Evolutionary conservation across 2,113 vertebrate species (phyloP).

Genomic region (Chaenogobius annularis): DNA sequence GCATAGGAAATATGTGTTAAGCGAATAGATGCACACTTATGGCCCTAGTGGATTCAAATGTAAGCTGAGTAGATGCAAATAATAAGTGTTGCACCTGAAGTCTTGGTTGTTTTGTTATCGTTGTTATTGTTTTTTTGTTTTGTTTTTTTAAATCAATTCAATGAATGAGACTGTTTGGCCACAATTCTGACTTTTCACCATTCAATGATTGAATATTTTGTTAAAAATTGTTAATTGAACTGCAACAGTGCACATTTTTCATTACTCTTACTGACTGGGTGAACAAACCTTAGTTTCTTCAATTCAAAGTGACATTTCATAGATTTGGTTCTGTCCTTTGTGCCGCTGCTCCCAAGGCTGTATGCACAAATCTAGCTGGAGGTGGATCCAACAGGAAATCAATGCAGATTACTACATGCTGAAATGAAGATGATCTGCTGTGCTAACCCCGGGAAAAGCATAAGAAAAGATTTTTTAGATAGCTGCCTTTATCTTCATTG

Average conservation of each 20-base stretch:
- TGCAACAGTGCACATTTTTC: neutral
- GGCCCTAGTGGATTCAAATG: neutral
- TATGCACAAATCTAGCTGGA: neutral
- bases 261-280: no score
- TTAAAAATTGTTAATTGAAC: neutral
- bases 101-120: no score
- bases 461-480: no score
- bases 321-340: neutral
- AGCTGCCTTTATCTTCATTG: neutral
- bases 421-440: no score
- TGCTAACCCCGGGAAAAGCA: no score
- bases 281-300: neutral
- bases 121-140: no score
- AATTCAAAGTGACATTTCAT: neutral
- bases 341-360: neutral
- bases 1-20: neutral
- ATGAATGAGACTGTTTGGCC: no score
- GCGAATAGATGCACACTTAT: conserved; percentile 9
- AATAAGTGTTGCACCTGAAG: neutral
- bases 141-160: no score
- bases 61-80: conserved; percentile 7
- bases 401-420: neutral
- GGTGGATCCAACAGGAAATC: neutral
- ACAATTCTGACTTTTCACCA: no score
- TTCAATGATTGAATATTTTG: no score